These are phyloP conservation scores for Cryptocheilus praepositus DNA, from an alignment of 2,888 invertebrate species.

Conservation along the genomic window DNA sequence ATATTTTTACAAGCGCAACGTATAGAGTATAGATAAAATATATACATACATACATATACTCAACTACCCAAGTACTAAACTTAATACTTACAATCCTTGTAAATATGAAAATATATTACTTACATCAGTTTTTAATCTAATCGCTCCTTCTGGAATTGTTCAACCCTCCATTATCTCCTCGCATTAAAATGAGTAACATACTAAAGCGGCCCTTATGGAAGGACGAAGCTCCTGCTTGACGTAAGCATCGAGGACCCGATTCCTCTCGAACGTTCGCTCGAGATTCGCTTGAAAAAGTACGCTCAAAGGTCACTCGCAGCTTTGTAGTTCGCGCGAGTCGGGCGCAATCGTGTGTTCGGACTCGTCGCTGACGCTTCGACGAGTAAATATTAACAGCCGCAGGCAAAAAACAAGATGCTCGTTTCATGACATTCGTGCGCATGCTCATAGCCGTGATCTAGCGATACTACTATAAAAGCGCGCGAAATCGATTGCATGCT, in stretches of 20 bases:
- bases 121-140: constrained; percentile 58
- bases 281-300: too few species aligned
- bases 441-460: constrained; percentile 7
- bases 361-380: too few species aligned
- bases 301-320: too few species aligned
- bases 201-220: too few species aligned
- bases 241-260: too few species aligned
- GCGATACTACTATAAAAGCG: neutral
- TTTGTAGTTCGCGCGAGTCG: too few species aligned
- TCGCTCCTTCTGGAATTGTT: constrained; percentile 35
- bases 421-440: constrained; percentile 1
- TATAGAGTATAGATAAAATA: constrained; percentile 32
- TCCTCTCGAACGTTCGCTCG: too few species aligned
- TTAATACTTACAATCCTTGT: constrained; percentile 54
- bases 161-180: constrained; percentile 17
- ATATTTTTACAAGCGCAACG: constrained; percentile 59
- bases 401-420: too few species aligned
- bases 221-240: too few species aligned
- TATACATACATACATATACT: constrained; percentile 47
- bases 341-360: too few species aligned
- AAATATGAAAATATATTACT: constrained; percentile 61
- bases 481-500: constrained; percentile 52
- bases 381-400: too few species aligned
- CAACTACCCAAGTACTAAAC: constrained; percentile 45
- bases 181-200: neutral